Base-by-base conservation (phyloP, 1,140 invertebrate genomes). In the Atopsyche davidsoni region DNA sequence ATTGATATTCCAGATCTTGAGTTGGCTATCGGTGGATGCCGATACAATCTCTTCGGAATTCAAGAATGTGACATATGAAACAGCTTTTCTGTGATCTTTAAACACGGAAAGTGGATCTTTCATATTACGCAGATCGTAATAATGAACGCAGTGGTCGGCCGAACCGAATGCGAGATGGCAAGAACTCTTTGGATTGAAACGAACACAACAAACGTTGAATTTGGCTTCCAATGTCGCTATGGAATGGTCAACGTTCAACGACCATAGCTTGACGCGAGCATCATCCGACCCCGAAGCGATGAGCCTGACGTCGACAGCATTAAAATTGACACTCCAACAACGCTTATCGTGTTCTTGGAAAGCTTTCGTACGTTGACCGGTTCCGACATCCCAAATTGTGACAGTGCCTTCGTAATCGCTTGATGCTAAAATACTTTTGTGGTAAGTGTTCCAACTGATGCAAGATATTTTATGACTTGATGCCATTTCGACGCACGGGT, bases 271-370 rank as follows among this genome's bases (percentile, higher is more conserved):
- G 1, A 98, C 92, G 65, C 89, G 81, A 9, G 90, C 86, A 73
- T 98, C 94, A 74, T 98, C 94, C 1, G 91, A 95, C 6, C 92
- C 94, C 1, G 90, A 95, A 3, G 93, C 93, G 46, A 98, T 83
- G 9, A 97, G 66, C 45, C 91, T 78, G 2, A 92, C 90, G 67
- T 97, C 92, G 31, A 92, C 84, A 51, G 86, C 81, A 66, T 96
- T 97, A 65, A 96, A 97, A 73, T 97, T 92, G 7, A 98, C 92
- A 57, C 89, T 92, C 94, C 94, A 98, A 66, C 92, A 95, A 42
- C 93, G 74, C 67, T 96, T 96, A 67, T 97, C 92, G 69, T 97
- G 94, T 68, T 97, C 93, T 65, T 92, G 80, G 63, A 85, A 86
- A 19, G 79, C 79, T 57, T 84, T 81, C 3, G 80, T 86, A 58